Evolutionary conservation across 2,797 vertebrate genomes (phyloP).

Genomic region (Lindbergichthys nudifrons): DNA sequence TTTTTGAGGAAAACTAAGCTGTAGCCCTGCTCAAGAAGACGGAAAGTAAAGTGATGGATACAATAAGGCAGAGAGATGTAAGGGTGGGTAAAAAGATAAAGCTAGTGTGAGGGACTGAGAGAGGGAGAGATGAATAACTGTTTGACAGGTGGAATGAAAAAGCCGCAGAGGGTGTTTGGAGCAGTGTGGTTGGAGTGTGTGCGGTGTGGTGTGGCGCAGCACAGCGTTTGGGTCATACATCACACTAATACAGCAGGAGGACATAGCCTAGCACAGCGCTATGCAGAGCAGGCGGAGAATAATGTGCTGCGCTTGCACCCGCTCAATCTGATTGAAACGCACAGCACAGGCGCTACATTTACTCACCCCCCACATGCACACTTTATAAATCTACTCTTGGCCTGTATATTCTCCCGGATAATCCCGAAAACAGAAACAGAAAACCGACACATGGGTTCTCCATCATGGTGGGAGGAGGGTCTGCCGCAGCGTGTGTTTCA

Average conservation of each 20-base stretch:
- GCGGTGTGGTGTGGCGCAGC: slow-evolving; percentile 67
- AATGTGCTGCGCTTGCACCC: slow-evolving; percentile 83
- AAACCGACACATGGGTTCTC: slow-evolving; percentile 56
- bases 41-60: slow-evolving; percentile 72
- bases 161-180: slow-evolving; percentile 73
- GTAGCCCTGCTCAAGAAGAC: slow-evolving; percentile 52
- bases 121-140: slow-evolving; percentile 77
- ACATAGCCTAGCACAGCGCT: slow-evolving; percentile 78
- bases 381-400: slow-evolving; percentile 76
- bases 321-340: slow-evolving; percentile 83
- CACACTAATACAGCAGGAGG: slow-evolving; percentile 83
- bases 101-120: slow-evolving; percentile 57
- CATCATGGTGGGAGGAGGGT: slow-evolving; percentile 48
- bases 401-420: slow-evolving; percentile 63
- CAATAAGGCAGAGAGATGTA: slow-evolving; percentile 71
- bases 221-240: slow-evolving; percentile 79
- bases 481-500: slow-evolving; percentile 34
- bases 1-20: slow-evolving; percentile 62
- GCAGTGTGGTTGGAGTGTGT: slow-evolving; percentile 68
- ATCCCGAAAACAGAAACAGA: slow-evolving; percentile 58
- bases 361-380: slow-evolving; percentile 73
- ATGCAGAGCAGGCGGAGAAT: slow-evolving; percentile 81
- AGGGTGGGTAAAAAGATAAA: slow-evolving; percentile 72
- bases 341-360: slow-evolving; percentile 73
- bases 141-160: slow-evolving; percentile 83